Base-by-base conservation (phyloP, 2,113 vertebrate genomes). In the Rhabdornis inornatus region DNA sequence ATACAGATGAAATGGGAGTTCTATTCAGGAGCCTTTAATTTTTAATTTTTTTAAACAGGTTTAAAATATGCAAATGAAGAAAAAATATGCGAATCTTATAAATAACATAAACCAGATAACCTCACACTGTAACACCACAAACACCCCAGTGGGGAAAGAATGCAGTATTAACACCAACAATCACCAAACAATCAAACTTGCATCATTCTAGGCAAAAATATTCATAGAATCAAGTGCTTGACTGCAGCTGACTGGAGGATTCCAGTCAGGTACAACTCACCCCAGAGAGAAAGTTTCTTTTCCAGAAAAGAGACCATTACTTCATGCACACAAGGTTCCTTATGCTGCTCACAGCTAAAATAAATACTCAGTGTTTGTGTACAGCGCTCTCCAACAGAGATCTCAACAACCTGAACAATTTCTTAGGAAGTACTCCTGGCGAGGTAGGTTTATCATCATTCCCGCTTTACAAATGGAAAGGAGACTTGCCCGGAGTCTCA, bases 391-490 rank as follows among this genome's bases (percentile, higher is more conserved):
- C 81, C 37, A 76, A 59, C 12, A 57, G 53, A 84, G 44, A 42
- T 30, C 55, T 90, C 8, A 15, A 81, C 74, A 87, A 35, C 63
- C 56, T 44, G n/a, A 85, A 94, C n/a, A 33, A 25, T 28, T 82
- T 72, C 66, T 82, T 69, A 72, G 31, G 35, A 89, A 83, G 53
- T 68, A 44, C 33, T 86, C 74, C 89, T 60, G 72, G 83, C 2
- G 94, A 97, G 93, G 96, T 94, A 97, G 95, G 83, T 95, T 11
- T 74, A 70, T 69, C 77, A 59, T 65, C 53, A 70, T 57, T 80
- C 55, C 87, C 24, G 6, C 66, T 77, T 70, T 39, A 74, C 31
- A 91, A 63, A 91, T 5, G 39, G 74, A 55, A 59, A 61, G 77
- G 52, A 77, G 64, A 35, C 55, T 68, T 83, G 65, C 76, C 72